Conservation (phyloP, 1,140 invertebrate species). For the Drosophila serrata region DNA sequence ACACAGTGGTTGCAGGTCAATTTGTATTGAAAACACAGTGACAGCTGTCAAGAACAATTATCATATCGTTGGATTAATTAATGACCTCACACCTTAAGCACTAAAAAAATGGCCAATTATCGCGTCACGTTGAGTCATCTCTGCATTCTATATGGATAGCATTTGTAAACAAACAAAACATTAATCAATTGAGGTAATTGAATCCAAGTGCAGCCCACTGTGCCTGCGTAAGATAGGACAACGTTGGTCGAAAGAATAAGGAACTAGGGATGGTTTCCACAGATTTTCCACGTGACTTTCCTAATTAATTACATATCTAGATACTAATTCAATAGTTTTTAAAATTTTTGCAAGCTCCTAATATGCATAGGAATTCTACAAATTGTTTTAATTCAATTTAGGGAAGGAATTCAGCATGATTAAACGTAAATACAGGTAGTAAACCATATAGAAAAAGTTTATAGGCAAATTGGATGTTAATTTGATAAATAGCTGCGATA, state of each 20-base stretch:
- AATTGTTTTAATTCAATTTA: neutral
- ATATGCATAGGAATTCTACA: neutral
- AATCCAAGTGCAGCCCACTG: conserved; percentile 45
- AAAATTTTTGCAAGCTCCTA: neutral
- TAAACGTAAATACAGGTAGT: neutral
- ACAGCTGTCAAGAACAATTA: conserved; percentile 44
- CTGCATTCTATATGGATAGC: conserved; percentile 14
- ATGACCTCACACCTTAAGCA: conserved; percentile 27
- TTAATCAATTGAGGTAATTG: conserved; percentile 59
- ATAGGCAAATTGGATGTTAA: conserved; percentile 9
- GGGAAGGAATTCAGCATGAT: neutral
- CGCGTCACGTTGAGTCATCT: conserved; percentile 23
- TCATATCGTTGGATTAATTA: conserved; percentile 31
- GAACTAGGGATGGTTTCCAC: neutral
- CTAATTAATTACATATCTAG: too few relatives aligned
- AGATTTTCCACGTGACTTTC: neutral
- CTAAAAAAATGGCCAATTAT: conserved; percentile 20
- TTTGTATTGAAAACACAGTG: neutral
- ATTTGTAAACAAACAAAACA: conserved; percentile 37
- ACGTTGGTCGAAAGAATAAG: conserved; percentile 17
- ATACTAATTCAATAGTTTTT: too few relatives aligned
- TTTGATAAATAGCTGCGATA: conserved; percentile 3
- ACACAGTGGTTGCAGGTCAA: conserved; percentile 49
- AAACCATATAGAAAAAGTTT: neutral
- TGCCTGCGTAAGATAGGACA: conserved; percentile 63